These are phyloP conservation scores for Meandrusa payeni DNA, from an alignment of 2,888 invertebrate genomes.

Conservation along the genomic window DNA sequence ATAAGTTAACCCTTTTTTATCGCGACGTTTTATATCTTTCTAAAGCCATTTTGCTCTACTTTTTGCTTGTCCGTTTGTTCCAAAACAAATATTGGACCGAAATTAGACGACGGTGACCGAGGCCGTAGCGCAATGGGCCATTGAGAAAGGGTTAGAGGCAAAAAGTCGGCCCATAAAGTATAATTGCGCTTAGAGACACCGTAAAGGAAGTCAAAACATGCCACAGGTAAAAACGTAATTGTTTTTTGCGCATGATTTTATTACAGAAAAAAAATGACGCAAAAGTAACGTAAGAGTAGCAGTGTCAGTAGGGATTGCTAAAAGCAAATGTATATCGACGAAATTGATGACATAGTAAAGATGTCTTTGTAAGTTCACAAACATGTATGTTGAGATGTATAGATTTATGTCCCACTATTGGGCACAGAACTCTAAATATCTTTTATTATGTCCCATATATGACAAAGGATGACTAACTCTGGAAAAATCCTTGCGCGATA, in stretches of 20 bases:
- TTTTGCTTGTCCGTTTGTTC: slow-evolving; percentile 40
- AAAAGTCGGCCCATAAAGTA: slow-evolving; percentile 51
- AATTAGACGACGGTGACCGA: slow-evolving; percentile 36
- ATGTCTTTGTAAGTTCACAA: too few species aligned
- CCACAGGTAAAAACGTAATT: slow-evolving; percentile 9
- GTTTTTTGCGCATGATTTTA: slow-evolving; percentile 12
- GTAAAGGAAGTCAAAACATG: slow-evolving; percentile 10
- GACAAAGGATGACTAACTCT: too few species aligned
- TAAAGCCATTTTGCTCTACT: slow-evolving; percentile 52
- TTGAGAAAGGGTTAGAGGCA: slow-evolving; percentile 49
- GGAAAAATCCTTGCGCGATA: too few species aligned
- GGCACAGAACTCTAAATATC: too few species aligned
- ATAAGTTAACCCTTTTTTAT: slow-evolving; percentile 39
- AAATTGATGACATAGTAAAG: too few species aligned
- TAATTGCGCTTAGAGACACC: slow-evolving; percentile 34
- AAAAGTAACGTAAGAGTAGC: too few species aligned
- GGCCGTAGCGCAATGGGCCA: slow-evolving; percentile 44
- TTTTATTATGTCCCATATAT: too few species aligned
- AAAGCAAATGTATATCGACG: too few species aligned
- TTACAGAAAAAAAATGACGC: too few species aligned
- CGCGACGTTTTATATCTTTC: slow-evolving; percentile 13
- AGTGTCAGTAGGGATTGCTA: too few species aligned
- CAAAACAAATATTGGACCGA: slow-evolving; percentile 51
- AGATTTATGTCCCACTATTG: too few species aligned
- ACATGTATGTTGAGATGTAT: too few species aligned